phyloP scores from a whole-genome alignment of 2,113 vertebrate genomes.

The Dendrocopos noguchii region DNA sequence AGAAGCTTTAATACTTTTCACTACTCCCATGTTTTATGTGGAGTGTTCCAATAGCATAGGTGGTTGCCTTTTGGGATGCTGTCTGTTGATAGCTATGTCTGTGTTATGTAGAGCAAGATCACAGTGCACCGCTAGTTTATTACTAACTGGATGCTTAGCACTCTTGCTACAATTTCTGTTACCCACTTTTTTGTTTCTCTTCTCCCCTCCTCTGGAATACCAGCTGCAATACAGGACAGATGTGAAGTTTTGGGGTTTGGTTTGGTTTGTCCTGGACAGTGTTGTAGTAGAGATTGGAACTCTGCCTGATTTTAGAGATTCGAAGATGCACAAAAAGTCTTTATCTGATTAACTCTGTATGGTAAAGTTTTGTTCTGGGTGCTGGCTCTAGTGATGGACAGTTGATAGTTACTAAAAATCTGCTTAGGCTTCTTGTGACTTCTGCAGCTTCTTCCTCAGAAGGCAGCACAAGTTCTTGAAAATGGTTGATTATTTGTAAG shows the following conservation, averaged over 20 bases:
- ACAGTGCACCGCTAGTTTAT: neutral
- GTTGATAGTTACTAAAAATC: neutral
- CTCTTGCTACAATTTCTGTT: neutral
- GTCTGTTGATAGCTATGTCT: neutral
- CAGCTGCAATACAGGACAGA: neutral
- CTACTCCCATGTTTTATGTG: neutral
- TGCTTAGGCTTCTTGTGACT: neutral
- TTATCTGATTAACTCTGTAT: neutral
- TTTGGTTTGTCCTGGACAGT: neutral
- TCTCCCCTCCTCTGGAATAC: neutral
- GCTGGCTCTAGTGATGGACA: neutral
- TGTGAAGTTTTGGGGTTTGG: neutral
- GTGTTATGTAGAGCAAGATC: neutral
- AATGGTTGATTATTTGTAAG: neutral
- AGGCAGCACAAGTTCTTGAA: neutral
- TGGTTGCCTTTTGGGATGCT: neutral
- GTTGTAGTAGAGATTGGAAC: neutral
- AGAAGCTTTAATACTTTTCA: neutral
- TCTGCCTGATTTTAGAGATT: neutral
- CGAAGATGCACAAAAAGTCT: neutral
- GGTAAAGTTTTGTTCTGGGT: neutral
- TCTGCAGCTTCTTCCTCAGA: neutral
- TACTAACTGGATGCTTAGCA: neutral
- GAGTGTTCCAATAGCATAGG: neutral
- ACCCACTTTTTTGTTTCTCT: no score